Percentiles rank a stretch among this genome's conserved stretches.
phyloP scores from a whole-genome alignment of 2,888 invertebrate genomes.

The Himalopsyche japonica region DNA sequence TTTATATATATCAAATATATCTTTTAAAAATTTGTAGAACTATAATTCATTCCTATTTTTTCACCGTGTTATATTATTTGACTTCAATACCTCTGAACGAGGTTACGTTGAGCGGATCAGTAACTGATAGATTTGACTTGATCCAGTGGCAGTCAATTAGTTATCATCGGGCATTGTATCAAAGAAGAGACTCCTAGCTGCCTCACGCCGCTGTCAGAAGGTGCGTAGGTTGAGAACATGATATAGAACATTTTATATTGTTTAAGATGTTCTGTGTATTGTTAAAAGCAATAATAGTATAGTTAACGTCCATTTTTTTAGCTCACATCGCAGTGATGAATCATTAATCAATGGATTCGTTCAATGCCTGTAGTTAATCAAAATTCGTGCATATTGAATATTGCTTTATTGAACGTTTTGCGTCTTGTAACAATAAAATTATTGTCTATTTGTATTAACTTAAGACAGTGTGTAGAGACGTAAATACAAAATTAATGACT shows the following conservation, averaged over 20 bases:
- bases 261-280: constrained; percentile 31
- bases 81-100: neutral
- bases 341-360: constrained; percentile 17
- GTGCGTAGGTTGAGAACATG: constrained; percentile 28
- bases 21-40: no score
- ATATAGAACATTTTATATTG: constrained; percentile 37
- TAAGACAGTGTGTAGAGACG: no score
- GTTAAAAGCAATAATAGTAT: constrained; percentile 33
- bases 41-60: no score
- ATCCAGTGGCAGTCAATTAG: constrained; percentile 36
- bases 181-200: constrained; percentile 7
- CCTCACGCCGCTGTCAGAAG: constrained; percentile 5
- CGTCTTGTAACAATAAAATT: neutral
- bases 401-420: neutral
- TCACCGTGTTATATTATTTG: no score
- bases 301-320: constrained; percentile 8
- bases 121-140: constrained; percentile 29
- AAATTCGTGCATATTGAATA: neutral
- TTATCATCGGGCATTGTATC: constrained; percentile 19
- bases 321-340: neutral
- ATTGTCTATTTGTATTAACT: neutral
- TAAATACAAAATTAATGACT: no score
- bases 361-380: neutral
- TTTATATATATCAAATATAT: no score
- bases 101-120: neutral